Percentiles rank a stretch among this genome's conserved stretches.
phyloP scores from a whole-genome alignment of 2,797 vertebrate genomes.

The Nyctibius grandis region DNA sequence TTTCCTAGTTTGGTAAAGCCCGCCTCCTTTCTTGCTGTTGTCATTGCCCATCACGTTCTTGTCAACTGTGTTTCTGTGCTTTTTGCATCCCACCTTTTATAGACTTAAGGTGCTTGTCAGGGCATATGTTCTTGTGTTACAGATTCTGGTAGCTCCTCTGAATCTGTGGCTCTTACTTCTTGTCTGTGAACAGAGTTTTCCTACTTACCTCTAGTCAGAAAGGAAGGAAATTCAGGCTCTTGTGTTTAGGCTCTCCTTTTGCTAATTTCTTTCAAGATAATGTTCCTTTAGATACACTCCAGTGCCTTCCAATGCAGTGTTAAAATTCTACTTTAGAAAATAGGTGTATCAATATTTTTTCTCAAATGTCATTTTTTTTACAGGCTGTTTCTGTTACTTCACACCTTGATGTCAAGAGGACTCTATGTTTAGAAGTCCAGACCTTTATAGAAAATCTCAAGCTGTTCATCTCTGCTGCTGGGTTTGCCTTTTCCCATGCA shows the following conservation, averaged over 20 bases:
- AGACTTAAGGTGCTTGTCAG: neutral
- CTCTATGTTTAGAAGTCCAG: neutral
- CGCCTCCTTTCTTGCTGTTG: neutral
- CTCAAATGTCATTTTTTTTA: neutral
- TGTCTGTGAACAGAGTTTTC: neutral
- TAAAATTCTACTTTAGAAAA: neutral
- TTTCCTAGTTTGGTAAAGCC: neutral
- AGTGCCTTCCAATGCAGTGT: neutral
- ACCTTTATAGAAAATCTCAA: neutral
- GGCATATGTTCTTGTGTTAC: neutral
- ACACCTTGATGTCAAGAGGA: neutral
- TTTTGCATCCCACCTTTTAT: neutral
- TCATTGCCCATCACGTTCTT: neutral
- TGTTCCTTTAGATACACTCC: neutral
- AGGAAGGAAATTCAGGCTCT: neutral
- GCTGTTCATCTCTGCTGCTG: neutral
- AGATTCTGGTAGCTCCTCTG: neutral
- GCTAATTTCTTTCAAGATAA: neutral
- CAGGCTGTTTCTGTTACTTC: neutral
- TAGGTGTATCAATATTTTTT: neutral
- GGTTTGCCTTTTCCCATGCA: neutral
- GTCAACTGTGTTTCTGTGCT: neutral
- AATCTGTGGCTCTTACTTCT: neutral
- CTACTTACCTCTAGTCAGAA: neutral
- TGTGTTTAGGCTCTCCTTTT: neutral